These are phyloP conservation scores for Dicerorhinus sumatrensis DNA, from an alignment of 2,113 vertebrate genomes.

Conservation along the genomic window DNA sequence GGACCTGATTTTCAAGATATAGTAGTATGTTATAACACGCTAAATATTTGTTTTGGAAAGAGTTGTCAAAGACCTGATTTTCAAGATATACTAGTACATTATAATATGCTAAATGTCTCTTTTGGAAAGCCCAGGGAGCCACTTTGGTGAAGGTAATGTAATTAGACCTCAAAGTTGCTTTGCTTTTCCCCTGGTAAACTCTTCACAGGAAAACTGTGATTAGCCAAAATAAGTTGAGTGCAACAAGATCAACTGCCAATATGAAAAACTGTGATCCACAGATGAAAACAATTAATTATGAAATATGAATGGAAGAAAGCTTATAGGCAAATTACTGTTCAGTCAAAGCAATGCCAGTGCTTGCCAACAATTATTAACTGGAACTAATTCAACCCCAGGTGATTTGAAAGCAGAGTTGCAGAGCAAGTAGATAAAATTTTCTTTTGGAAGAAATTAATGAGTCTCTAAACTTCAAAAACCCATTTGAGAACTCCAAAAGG, in stretches of 20 bases:
- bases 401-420: conserved; percentile 65
- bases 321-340: conserved; percentile 66
- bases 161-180: conserved; percentile 74
- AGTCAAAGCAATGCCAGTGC: conserved; percentile 36
- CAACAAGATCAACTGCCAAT: conserved; percentile 48
- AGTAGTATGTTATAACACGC: conserved; percentile 61
- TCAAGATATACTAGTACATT: conserved; percentile 48
- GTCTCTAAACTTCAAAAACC: conserved; percentile 66
- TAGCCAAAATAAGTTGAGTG: conserved; percentile 57
- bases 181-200: conserved; percentile 66
- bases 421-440: conserved; percentile 65
- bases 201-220: conserved; percentile 71
- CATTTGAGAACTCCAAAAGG: neutral
- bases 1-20: conserved; percentile 53
- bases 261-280: conserved; percentile 14
- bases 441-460: conserved; percentile 75
- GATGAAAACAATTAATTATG: conserved; percentile 67
- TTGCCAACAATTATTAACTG: conserved; percentile 79
- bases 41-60: conserved; percentile 70
- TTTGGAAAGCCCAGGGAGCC: conserved; percentile 31
- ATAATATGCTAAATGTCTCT: conserved; percentile 70
- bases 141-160: conserved; percentile 56
- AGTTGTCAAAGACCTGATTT: conserved; percentile 54
- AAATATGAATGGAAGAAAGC: conserved; percentile 74
- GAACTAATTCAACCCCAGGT: conserved; percentile 79